Base-by-base conservation (phyloP, 2,888 invertebrate genomes). In the Tipula lateralis region DNA sequence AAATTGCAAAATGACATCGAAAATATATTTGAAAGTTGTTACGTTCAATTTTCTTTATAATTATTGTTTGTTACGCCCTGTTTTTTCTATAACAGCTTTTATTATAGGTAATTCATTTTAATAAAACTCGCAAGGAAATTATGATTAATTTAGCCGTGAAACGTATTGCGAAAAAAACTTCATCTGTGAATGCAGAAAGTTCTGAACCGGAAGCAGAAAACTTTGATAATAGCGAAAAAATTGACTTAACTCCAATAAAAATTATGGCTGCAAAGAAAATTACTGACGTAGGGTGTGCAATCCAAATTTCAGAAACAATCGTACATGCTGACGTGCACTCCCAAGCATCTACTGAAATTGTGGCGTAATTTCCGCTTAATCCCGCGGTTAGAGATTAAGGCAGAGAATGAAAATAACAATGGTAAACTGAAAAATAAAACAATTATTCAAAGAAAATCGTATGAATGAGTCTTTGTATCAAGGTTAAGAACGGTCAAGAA, bases 21-120 rank as follows among this genome's bases (percentile, higher is more conserved):
- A 82, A 82, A 82, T 82, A 82, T 82, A 82, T 81, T 29, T 82
- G 29, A 5, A 82, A 82, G 29, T 82, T 82, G 29, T 29, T 82
- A 82, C 29, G 29, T 82, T 13, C 82, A 2, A 30, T 29, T 82
- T 82, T 9, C n/a, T 13, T 29, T 30, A 29, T 82, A 82, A 29
- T 29, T 82, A 1, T 13, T 16, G 2, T 82, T 9, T 29, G 82
- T 80, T 29, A 82, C 82, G 82, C 2, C 29, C n/a, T 82, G 7
- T 82, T 82, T 16, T 50, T 50, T 12, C 50, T 24, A 19, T 50
- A 50, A 0, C 19, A 50, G 6, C 12, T 34, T 5, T 50, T n/a
- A 82, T 82, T 82, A 29, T 5, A 82, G 82, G n/a, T 82, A 82
- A 82, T 29, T 82, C 13, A 82, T 82, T 82, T 82, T 82, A 82